Evolutionary conservation across 2,113 vertebrate species (phyloP), one percentile per base, ranked within the genome.

Genomic region (Silurus glanis): DNA sequence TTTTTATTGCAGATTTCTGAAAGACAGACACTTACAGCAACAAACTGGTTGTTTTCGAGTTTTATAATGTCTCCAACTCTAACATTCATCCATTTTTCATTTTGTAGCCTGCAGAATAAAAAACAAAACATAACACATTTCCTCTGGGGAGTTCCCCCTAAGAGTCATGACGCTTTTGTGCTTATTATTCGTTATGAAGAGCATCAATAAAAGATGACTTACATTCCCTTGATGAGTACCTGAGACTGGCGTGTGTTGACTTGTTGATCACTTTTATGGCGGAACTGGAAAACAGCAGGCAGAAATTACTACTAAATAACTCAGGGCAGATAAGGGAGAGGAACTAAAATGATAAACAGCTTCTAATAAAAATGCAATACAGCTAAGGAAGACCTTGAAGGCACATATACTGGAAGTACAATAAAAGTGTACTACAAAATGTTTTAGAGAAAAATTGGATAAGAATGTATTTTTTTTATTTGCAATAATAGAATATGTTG

Each of bases 11-110:
- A 80, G 9, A 47, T 49, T 69, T 58, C 0, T 28, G 59, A 82
- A 81, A 49, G 62, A 49, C 47, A 9, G 72, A 67, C 89, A 95
- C 95, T 95, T 91, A 96, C 95, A 87, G 94, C 92, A 82, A 96
- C 93, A 92, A 95, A 95, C 64, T 95, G 95, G 88, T 96, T 95
- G 91, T 96, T 95, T 92, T 93, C 91, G 85, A 94, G 84, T 90
- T 94, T 95, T 91, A 95, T 91, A 87, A 94, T 91, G 76, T 92
- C 94, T 89, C 92, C 94, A 9, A 94, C 93, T 87, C 91, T 93
- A 75, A 94, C 90, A 83, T 94, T 94, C 93, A 93, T 93, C 94
- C 93, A 94, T 85, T 95, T 96, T 87, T 95, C 91, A 91, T 93
- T 95, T 91, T 94, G 89, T 13, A 95, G 79, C 74, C 92, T 94